Evolutionary conservation across 92 coral and sea anemone genomes (phyloP).

Genomic region (Anthopleura xanthogrammica): DNA sequence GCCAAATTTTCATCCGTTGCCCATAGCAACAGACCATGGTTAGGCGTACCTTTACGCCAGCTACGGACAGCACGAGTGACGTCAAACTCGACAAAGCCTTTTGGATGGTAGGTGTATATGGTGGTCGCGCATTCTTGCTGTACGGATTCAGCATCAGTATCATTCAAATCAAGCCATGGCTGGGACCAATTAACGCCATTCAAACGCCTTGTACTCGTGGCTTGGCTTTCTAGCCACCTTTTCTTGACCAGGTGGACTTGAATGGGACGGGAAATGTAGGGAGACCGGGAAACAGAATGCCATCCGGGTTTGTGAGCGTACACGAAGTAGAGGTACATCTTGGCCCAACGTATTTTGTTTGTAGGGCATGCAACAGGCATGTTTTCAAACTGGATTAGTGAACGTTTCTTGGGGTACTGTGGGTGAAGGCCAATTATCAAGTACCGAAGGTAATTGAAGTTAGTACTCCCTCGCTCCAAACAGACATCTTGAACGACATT

Average conservation of each 20-base stretch:
- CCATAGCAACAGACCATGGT: conserved; percentile 54
- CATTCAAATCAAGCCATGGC: conserved; percentile 10
- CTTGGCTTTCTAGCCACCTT: conserved; percentile 30
- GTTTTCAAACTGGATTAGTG: conserved; percentile 58
- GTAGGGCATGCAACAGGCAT: conserved; percentile 21
- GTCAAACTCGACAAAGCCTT: conserved; percentile 73
- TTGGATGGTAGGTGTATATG: conserved; percentile 34
- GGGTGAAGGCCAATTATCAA: conserved; percentile 21
- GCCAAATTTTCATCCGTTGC: conserved; percentile 41
- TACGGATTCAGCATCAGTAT: conserved; percentile 20
- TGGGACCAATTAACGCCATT: conserved; percentile 8
- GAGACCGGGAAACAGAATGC: conserved; percentile 26
- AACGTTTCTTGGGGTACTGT: conserved; percentile 56
- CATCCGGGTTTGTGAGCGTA: conserved; percentile 62
- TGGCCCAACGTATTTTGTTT: conserved; percentile 32
- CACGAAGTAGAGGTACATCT: conserved; percentile 54
- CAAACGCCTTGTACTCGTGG: not conserved
- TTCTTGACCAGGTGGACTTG: conserved; percentile 47
- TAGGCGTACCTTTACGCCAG: conserved; percentile 55
- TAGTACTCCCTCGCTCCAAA: conserved; percentile 18
- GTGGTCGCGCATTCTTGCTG: conserved; percentile 44
- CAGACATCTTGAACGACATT: conserved; percentile 57
- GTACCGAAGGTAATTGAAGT: conserved; percentile 33
- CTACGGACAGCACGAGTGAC: conserved; percentile 49
- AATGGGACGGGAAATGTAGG: conserved; percentile 38